Evolutionary conservation across 2,888 invertebrate species (phyloP), one percentile per base, ranked within the genome.

Genomic region (Limnephilus rhombicus): DNA sequence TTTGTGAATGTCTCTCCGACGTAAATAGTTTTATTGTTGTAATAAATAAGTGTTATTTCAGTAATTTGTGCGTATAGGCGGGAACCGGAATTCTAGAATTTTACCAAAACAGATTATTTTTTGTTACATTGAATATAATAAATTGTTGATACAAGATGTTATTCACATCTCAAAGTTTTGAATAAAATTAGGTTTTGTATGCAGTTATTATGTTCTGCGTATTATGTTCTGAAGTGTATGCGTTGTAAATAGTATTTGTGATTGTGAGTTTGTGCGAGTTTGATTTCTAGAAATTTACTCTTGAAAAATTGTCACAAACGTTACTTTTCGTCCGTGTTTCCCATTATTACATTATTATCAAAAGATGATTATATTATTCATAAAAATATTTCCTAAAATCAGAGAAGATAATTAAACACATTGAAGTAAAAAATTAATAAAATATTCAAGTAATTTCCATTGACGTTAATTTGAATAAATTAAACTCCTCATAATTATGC

Each of bases 261-360:
- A 34, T 34, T 24, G 5, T 83, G 37, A 37, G n/a, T 37, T 83
- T 83, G 12, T 83, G 83, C 83, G 12, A 15, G 37, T 83, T 68
- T 83, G 18, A 2, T 83, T 41, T 37, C 37, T 24, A 15, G 18
- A 37, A 15, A 31, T 24, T 24, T 83, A 12, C 15, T 37, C 37
- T 41, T 9, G 31, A 92, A 85, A 92, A 86, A 91, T 83, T 82
- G 85, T 89, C 89, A 34, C 68, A 90, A 90, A 87, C 91, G 92
- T 93, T 93, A 93, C 93, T 93, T 93, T 92, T 87, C 92, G 92
- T 91, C 85, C 88, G 90, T 92, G 92, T 92, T 92, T 90, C 92
- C 92, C 68, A 85, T 90, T 90, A 45, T 45, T 24, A 85, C 9
- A 45, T 83, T 82, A 83, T 53, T 81, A 90, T 82, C 34, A 83